Percentiles rank a stretch among this genome's conserved stretches.
phyloP scores from a whole-genome alignment of 2,113 vertebrate genomes.

The Tetrao urogallus region DNA sequence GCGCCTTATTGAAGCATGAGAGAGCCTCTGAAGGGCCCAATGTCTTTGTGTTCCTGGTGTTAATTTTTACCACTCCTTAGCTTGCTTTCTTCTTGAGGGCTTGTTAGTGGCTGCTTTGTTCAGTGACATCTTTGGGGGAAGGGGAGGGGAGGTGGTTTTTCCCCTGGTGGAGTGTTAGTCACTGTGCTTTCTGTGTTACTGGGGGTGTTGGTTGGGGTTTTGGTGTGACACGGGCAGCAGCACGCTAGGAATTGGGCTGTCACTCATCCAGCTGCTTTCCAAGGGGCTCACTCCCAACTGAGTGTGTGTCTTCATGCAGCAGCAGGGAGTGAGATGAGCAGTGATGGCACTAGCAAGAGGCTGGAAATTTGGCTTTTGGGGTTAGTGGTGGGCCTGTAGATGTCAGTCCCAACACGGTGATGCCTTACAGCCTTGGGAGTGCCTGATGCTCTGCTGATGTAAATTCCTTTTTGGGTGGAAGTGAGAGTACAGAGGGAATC shows the following conservation, averaged over 20 bases:
- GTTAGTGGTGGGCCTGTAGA: neutral
- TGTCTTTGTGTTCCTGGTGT: neutral
- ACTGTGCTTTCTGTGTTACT: neutral
- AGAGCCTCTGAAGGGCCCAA: neutral
- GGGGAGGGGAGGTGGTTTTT: neutral
- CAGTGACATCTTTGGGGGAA: neutral
- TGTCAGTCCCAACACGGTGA: neutral
- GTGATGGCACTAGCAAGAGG: neutral
- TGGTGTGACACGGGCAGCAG: rapidly evolving
- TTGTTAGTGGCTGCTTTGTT: neutral
- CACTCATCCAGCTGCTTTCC: neutral
- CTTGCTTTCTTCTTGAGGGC: neutral
- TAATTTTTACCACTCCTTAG: conserved; percentile 18
- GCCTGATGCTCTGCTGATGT: neutral
- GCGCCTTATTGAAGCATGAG: neutral
- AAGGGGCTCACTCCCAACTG: neutral
- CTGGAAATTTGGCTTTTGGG: neutral
- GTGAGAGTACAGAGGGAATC: neutral
- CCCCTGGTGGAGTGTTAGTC: neutral
- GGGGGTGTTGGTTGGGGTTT: neutral
- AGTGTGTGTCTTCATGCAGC: neutral
- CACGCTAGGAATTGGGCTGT: neutral
- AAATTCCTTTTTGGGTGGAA: neutral
- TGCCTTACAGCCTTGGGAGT: neutral
- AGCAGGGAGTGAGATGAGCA: neutral